phyloP scores from a whole-genome alignment of 1,140 invertebrate genomes.

The Helicoverpa armigera region DNA sequence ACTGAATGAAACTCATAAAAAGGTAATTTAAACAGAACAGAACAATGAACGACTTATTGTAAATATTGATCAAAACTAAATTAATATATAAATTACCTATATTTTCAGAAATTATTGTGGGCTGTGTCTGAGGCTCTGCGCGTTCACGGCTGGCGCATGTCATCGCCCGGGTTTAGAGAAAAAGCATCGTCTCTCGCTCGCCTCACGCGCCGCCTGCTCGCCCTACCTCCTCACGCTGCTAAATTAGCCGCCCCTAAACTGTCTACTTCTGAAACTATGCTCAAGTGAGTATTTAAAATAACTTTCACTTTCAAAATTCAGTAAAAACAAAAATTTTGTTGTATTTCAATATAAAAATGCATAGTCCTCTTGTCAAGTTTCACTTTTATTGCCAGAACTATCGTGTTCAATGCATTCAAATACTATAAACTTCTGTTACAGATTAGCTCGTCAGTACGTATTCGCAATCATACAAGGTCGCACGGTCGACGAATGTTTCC shows the following conservation, averaged over 20 bases:
- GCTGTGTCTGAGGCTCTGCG: constrained; percentile 89
- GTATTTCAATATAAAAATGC: no score
- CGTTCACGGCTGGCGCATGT: constrained; percentile 88
- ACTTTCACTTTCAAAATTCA: no score
- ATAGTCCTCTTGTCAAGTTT: no score
- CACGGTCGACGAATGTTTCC: constrained; percentile 86
- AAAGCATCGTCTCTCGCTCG: constrained; percentile 88
- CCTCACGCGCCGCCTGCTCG: constrained; percentile 81
- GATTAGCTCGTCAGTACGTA: constrained; percentile 88
- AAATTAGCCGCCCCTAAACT: constrained; percentile 68
- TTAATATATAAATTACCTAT: not conserved
- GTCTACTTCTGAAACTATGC: constrained; percentile 85
- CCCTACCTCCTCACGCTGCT: constrained; percentile 77
- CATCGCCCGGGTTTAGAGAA: constrained; percentile 88
- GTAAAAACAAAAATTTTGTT: no score
- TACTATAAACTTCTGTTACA: constrained; percentile 59
- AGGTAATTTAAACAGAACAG: constrained; percentile 71
- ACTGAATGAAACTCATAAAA: constrained; percentile 88
- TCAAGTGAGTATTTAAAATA: constrained; percentile 77
- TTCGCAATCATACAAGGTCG: constrained; percentile 88
- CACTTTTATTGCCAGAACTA: no score
- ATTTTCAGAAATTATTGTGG: constrained; percentile 89
- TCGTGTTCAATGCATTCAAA: no score
- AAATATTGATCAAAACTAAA: not conserved
- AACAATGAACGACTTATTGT: no score